Evolutionary conservation across 2,113 vertebrate genomes (phyloP).

Genomic region (Phylloscopus whistleri): DNA sequence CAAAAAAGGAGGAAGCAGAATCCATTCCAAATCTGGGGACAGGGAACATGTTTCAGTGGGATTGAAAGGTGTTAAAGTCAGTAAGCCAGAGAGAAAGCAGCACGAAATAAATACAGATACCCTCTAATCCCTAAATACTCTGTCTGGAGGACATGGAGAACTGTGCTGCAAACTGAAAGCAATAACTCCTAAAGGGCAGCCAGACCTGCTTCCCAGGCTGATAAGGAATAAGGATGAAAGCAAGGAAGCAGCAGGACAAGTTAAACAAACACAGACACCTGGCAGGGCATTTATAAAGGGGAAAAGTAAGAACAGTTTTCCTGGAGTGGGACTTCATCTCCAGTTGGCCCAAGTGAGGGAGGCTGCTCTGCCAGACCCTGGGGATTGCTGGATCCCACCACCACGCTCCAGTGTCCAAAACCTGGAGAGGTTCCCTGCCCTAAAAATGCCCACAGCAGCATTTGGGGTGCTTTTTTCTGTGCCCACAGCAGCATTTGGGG

Average conservation of each 20-base stretch:
- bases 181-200: not conserved
- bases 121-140: not conserved
- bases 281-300: not conserved
- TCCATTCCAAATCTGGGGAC: not conserved
- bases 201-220: not conserved
- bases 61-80: slow-evolving; percentile 22
- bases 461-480: not conserved
- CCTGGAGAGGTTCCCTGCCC: not conserved
- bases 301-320: not conserved
- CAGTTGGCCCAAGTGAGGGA: not conserved
- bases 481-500: not conserved
- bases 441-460: no score
- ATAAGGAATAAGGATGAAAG: not conserved
- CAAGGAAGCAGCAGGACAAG: not conserved
- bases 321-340: not conserved
- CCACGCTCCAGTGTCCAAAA: not conserved
- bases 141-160: not conserved
- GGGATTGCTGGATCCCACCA: not conserved
- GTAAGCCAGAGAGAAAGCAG: not conserved
- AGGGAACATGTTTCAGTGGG: not conserved
- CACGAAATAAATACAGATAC: not conserved
- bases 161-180: not conserved
- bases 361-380: not conserved
- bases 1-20: not conserved
- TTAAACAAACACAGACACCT: not conserved